A percentile compares a stretch with the other conserved stretches of the same genome.
Evolutionary conservation across 37 sponge, comb jelly and placozoan genomes (phyloP).

Genomic region (Halisarca cf. caerulea): DNA sequence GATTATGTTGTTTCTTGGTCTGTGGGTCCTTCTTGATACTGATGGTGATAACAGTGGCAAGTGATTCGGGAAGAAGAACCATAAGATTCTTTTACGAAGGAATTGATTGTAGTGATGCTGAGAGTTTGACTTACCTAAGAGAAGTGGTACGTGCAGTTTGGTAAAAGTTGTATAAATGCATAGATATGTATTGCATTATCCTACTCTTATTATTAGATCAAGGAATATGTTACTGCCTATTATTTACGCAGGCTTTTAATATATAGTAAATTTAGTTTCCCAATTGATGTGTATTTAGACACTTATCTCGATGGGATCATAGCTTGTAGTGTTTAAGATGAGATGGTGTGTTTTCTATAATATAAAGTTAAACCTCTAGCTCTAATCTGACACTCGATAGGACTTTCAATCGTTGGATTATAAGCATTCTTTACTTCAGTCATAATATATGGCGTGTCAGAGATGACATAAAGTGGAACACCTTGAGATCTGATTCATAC

Average conservation of each 20-base stretch:
- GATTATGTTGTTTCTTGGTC: not conserved
- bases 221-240: not conserved
- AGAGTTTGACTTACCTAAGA: not conserved
- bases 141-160: not conserved
- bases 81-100: not conserved
- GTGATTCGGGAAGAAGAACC: conserved; percentile 15
- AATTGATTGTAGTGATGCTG: conserved; percentile 6
- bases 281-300: not conserved
- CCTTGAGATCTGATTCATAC: too few species aligned
- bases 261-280: not conserved
- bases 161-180: not conserved
- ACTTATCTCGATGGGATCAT: too few species aligned
- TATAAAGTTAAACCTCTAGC: too few species aligned
- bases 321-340: too few species aligned
- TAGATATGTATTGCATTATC: not conserved
- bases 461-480: too few species aligned
- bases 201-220: not conserved
- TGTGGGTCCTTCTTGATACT: not conserved
- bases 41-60: not conserved
- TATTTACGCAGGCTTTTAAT: not conserved
- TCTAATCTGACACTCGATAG: too few species aligned
- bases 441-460: too few species aligned
- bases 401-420: too few species aligned
- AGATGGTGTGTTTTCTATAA: too few species aligned
- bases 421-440: too few species aligned